These are phyloP conservation scores for Pantherophis guttatus DNA, from an alignment of 2,113 vertebrate species.

Conservation along the genomic window DNA sequence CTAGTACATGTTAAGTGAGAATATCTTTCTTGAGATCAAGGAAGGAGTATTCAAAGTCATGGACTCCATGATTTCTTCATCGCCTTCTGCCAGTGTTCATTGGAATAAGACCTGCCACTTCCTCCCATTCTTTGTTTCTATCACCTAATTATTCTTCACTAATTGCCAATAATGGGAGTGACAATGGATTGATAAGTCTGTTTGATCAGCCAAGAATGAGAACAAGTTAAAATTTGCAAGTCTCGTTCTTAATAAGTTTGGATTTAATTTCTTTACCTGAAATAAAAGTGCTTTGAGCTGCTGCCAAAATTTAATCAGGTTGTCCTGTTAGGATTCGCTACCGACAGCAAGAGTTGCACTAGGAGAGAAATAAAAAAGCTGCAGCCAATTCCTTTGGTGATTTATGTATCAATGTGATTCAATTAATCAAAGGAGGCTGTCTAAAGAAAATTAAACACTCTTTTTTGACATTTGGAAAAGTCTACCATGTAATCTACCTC, in stretches of 20 bases:
- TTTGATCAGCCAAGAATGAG: conserved; percentile 37
- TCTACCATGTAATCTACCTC: background rate
- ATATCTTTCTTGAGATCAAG: no score
- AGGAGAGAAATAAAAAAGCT: conserved; percentile 4
- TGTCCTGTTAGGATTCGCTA: conserved; percentile 27
- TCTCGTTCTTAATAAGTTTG: conserved; percentile 30
- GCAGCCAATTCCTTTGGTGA: background rate
- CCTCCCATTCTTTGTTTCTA: conserved; percentile 11
- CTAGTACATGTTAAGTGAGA: background rate
- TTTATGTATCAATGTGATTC: conserved; percentile 9
- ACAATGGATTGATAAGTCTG: background rate
- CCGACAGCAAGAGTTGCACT: background rate
- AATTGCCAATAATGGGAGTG: conserved; percentile 18
- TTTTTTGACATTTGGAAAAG: background rate
- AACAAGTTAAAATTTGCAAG: conserved; percentile 4
- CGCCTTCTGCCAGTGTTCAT: background rate
- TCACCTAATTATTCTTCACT: conserved; percentile 15
- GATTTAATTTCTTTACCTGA: conserved; percentile 48
- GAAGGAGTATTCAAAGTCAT: background rate
- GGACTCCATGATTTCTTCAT: background rate
- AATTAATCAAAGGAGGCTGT: conserved; percentile 16
- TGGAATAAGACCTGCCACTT: background rate
- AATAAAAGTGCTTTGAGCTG: conserved; percentile 33
- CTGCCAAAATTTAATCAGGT: conserved; percentile 32
- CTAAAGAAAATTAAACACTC: background rate